phyloP scores from a whole-genome alignment of 64 coral and sea anemone genomes.

The Orbicella faveolata region DNA sequence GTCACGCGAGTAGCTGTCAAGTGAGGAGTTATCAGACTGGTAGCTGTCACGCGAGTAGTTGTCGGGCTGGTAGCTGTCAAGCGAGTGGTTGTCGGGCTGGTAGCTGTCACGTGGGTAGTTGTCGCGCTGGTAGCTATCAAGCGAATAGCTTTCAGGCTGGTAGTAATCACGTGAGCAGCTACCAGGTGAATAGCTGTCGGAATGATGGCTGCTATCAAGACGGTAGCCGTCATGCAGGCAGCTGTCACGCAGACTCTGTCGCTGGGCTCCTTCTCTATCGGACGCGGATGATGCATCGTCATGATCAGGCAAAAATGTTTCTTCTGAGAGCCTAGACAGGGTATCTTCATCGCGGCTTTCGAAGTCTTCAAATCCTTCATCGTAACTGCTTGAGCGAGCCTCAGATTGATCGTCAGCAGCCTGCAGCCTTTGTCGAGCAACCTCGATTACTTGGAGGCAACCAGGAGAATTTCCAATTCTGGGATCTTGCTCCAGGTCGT shows the following conservation, averaged over 20 bases:
- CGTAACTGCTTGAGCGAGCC: neutral
- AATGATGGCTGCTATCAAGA: neutral
- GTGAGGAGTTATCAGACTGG: neutral
- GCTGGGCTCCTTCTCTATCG: neutral
- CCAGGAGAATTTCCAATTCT: neutral
- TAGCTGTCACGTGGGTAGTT: neutral
- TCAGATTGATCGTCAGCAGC: neutral
- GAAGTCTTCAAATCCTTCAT: neutral
- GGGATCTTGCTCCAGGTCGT: neutral
- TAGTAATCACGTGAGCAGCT: neutral
- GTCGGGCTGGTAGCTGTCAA: neutral
- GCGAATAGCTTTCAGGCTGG: neutral
- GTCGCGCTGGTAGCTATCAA: neutral
- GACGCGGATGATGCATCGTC: neutral
- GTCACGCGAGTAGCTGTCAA: neutral
- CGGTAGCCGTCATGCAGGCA: neutral
- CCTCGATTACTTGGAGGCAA: neutral
- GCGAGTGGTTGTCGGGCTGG: neutral
- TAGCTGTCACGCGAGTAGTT: neutral
- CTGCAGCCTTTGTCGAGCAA: conserved; percentile 1
- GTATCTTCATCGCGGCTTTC: neutral
- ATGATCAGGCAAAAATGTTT: neutral
- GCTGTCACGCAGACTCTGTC: neutral
- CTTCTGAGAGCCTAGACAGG: neutral
- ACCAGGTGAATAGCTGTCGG: neutral